phyloP scores from a whole-genome alignment of 2,113 vertebrate species.

The Ailurus styani region DNA sequence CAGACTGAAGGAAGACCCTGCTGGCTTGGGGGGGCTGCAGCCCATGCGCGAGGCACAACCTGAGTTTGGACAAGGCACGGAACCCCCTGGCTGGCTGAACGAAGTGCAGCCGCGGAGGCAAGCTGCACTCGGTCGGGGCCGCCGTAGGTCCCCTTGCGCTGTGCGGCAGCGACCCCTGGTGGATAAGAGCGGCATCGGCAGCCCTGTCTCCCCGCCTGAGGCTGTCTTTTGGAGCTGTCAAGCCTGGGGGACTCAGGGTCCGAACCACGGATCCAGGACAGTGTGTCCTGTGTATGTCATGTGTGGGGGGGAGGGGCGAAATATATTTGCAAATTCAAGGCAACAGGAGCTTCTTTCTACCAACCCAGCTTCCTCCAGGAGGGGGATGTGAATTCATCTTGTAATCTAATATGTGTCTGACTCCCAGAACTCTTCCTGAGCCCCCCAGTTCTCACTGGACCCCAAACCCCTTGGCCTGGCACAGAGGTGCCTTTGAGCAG shows the following conservation, averaged over 20 bases:
- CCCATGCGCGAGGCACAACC: accelerated
- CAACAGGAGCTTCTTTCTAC: not conserved
- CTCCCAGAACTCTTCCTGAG: not conserved
- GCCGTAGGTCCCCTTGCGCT: not conserved
- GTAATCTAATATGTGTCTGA: not conserved
- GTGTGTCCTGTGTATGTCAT: not conserved
- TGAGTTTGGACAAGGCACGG: not conserved
- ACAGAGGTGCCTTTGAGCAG: not conserved
- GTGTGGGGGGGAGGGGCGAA: too few relatives aligned
- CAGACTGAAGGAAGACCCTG: not conserved
- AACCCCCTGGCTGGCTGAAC: not conserved
- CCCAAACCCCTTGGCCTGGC: not conserved
- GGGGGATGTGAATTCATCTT: not conserved
- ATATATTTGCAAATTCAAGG: not conserved
- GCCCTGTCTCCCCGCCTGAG: accelerated
- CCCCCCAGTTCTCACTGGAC: not conserved
- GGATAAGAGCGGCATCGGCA: slow-evolving; percentile 39
- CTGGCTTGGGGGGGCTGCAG: not conserved
- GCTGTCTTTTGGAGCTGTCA: not conserved
- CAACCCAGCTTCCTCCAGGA: not conserved
- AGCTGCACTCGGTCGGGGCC: accelerated
- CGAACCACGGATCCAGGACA: too few relatives aligned
- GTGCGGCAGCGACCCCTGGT: slow-evolving; percentile 79
- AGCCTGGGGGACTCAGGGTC: not conserved
- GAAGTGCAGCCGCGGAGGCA: not conserved